Base-by-base conservation (phyloP, 2,113 vertebrate genomes). In the Leiothrix lutea region DNA sequence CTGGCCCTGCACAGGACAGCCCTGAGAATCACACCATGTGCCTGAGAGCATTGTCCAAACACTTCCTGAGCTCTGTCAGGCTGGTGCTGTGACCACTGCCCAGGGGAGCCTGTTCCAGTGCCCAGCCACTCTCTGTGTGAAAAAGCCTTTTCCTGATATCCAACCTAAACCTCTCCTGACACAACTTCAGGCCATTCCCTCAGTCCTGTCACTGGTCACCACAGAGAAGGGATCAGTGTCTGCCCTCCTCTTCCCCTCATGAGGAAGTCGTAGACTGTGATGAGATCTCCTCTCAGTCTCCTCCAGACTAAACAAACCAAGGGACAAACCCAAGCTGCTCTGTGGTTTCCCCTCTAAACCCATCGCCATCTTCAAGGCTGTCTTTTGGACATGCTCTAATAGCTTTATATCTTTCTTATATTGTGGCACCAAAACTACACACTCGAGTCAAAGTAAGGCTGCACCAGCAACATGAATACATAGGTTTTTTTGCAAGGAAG, bases 11-110 rank as follows among this genome's bases (percentile, higher is more conserved):
- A 47, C 6, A 35, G 29, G 14, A 75, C 29, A 75, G 8, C 6
- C 20, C 17, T 0, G 0, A 26, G 54, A 74, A 1, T 61, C 40
- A 40, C 25, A 18, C 1, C 28, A 3, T 8, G 29, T 14, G 19
- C 53, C 51, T 29, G 45, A 74, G 28, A 47, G 25, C 24, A 22
- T 1, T 60, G 25, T 82, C n/a, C 21, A n/a, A 67, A 67, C 1
- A 1, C 40, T 47, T 67, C 29, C 47, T 40, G 24, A 22, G 5
- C 17, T 53, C 45, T 61, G 14, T 54, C 47, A 42, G 29, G 3
- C 4, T 74, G n/a, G 16, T 15, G 45, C 61, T 40, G 17, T 26
- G 47, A 19, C 2, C 16, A 3, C 5, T 40, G 2, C 20, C 23
- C 29, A n/a, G 4, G 8, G 13, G 38, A 67, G 3, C 29, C 22